Percentiles rank a stretch among this genome's conserved stretches.
Evolutionary conservation across 2,113 vertebrate genomes (phyloP).

Genomic region (Hiodon alosoides): DNA sequence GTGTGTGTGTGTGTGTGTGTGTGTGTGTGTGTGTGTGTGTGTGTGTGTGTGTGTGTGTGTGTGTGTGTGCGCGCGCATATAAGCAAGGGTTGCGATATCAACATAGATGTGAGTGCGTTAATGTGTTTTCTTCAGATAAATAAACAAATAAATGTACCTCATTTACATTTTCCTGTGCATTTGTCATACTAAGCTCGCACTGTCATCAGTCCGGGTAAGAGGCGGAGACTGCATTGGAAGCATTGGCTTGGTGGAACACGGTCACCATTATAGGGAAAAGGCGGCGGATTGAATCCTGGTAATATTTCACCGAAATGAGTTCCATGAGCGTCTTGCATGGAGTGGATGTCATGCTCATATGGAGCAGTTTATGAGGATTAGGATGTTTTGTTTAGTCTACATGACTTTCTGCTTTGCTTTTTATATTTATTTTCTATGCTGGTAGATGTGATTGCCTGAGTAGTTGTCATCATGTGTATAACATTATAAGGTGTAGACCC

Average conservation of each 20-base stretch:
- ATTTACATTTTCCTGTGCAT: slow-evolving; percentile 59
- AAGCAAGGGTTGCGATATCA: too few relatives aligned
- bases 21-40: too few relatives aligned
- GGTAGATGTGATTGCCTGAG: slow-evolving; percentile 25
- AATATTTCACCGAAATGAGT: slow-evolving; percentile 62
- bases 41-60: too few relatives aligned
- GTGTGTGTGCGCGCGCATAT: too few relatives aligned
- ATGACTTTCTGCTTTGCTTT: slow-evolving; percentile 25
- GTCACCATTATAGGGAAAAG: slow-evolving; percentile 49
- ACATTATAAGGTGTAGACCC: too few relatives aligned
- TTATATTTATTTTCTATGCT: slow-evolving; percentile 19
- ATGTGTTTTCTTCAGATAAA: slow-evolving; percentile 17
- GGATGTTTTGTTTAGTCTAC: slow-evolving; percentile 63
- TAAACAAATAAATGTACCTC: slow-evolving; percentile 24
- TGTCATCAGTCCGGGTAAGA: slow-evolving; percentile 46
- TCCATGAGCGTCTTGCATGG: slow-evolving; percentile 42
- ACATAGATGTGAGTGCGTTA: too few relatives aligned
- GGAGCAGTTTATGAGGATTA: slow-evolving; percentile 67
- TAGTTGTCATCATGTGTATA: neutral
- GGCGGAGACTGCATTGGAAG: slow-evolving; percentile 18
- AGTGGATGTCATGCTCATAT: slow-evolving; percentile 57
- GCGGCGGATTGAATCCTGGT: slow-evolving; percentile 49
- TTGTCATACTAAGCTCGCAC: slow-evolving; percentile 59
- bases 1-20: too few relatives aligned
- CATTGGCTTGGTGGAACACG: slow-evolving; percentile 40